Base-by-base conservation (phyloP, 30 jellyfish, hydroid and myxozoan genomes). In the Hydra vulgaris region DNA sequence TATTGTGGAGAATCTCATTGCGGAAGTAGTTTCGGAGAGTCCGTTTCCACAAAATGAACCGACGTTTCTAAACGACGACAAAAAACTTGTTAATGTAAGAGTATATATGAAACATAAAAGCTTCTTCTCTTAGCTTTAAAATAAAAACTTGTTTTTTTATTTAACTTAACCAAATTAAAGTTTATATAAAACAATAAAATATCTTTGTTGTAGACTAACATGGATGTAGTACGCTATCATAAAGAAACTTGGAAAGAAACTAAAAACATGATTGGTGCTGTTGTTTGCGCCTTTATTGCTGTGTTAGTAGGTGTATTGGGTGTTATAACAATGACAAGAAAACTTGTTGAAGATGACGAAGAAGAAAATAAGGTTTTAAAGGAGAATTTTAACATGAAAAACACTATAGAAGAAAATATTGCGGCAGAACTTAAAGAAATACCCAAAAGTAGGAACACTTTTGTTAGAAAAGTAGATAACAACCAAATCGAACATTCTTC, bases 241-340 rank as follows among this genome's bases (percentile, higher is more conserved):
- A 74, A 80, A 27, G 81, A 61, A 78, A 78, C 19, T 15, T 78
- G 85, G 53, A 77, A 79, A 71, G 96, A 87, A 72, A 22, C 84
- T 23, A 86, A 86, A 75, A 96, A 91, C 71, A 74, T 87, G 79
- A 54, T 91, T 18, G 77, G 87, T 66, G 98, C 98, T 1, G 89
- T 91, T 18, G 95, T 88, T 7, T 91, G 98, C 77, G 98, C 94
- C 25, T 77, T 82, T 22, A 79, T 91, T 53, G 98, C 98, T 19
- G 96, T 91, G 7, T 80, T 83, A 72, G 94, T 80, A 16, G 98
- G 98, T 17, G 98, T 91, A 0, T 88, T 85, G 1, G 98, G 98
- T 4, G 98, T 91, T 0, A 91, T 91, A 7, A 70, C 83, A 85
- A 91, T 91, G 98, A 91, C 98, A 66, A 61, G 96, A 72, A 74